Evolutionary conservation across 2,797 vertebrate species (phyloP), one percentile per base, ranked within the genome.

Genomic region (Pseudocheirus occidentalis): DNA sequence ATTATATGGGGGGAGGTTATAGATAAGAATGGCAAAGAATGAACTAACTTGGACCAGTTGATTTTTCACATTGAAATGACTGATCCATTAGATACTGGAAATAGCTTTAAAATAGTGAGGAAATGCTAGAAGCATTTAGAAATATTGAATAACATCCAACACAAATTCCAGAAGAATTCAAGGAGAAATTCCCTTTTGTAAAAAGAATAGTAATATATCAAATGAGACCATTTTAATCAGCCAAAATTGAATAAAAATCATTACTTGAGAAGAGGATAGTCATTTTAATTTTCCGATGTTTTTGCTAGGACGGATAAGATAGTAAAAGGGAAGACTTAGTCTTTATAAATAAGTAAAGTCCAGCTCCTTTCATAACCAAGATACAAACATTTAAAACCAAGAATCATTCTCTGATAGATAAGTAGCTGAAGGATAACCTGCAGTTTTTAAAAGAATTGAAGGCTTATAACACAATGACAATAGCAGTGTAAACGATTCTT

Each of bases 191-290:
- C 50, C 92, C 92, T 73, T 55, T 91, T 94, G 93, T 95, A 95
- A 28, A 56, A 50, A 53, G 50, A 91, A 95, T 87, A 57, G 0
- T 92, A 94, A 90, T 93, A 9, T 89, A 93, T 95, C 95, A 93
- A 94, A 50, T 89, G 16, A 53, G 66, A 93, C 55, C 59, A 56
- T 97, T n/a, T 94, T 96, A 94, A 91, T 95, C 92, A 95, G 90
- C 90, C 27, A 81, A 92, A 66, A 95, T 93, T 90, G 90, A 95
- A 54, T 90, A 90, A 46, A 92, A 54, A 46, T 40, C 59, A 1
- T 92, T 95, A 94, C 94, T 55, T 73, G 53, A 54, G 53, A 59
- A 92, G 96, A 92, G 66, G 9, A 24, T 91, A 87, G 52, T 93
- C 62, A 57, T 93, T 95, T 5, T 94, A 92, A 31, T 59, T 91